Evolutionary conservation across 1,140 invertebrate genomes (phyloP), one percentile per base, ranked within the genome.

Genomic region (Philopotamus ludificatus): DNA sequence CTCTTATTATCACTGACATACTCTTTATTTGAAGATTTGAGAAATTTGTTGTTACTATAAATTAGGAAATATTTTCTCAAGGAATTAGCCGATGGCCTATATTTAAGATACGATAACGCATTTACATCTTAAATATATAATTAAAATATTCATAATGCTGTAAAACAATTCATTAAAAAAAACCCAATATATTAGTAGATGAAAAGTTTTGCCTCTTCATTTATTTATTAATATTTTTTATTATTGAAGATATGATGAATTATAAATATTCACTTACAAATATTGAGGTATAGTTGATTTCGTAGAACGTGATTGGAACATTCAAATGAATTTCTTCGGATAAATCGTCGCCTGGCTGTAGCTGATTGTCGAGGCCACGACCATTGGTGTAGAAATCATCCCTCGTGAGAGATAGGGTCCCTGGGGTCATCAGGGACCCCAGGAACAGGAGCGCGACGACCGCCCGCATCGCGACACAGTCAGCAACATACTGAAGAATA

Each of bases 301-400:
- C 86, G 75, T 86, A 92, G 75, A 91, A 90, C 3, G 81, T 76
- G 54, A 93, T 83, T 0, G 90, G 88, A 21, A 82, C 79, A 67
- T 75, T 79, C 0, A 85, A 70, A 0, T 60, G 57, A 7, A 83
- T 70, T 70, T 83, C 79, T 0, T 75, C 74, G n/a, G 79, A 79
- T 10, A 81, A 71, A 45, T 82, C 81, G 34, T 77, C 72, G 1
- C 77, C 81, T 16, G 68, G 68, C 12, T 79, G 76, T 55, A 84
- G 71, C 7, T 74, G 68, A 41, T 73, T 71, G 71, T 81, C 80
- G 50, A 77, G 54, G 1, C 73, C 74, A 0, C 49, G 45, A 3
- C 79, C 80, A 64, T 77, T 69, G 0, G 77, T 72, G 71, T 79
- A 80, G 71, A 81, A 49, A 16, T 68, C 66, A 25, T 68, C 47